Base-by-base conservation (phyloP, 1,140 invertebrate species). In the Listronotus bonariensis region DNA sequence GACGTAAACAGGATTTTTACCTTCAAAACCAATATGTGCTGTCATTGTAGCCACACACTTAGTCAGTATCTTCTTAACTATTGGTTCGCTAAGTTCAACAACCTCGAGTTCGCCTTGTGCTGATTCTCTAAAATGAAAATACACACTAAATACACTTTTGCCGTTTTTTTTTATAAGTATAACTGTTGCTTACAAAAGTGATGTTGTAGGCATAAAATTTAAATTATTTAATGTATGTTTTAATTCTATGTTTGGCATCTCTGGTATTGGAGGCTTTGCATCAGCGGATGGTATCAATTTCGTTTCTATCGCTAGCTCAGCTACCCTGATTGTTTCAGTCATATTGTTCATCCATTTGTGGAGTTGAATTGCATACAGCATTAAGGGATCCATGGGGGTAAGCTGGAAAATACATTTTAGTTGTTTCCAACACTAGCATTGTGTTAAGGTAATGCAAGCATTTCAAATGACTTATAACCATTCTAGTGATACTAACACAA, bases 301-400 rank as follows among this genome's bases (percentile, higher is more conserved):
- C n/a, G 41, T 70, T 52, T 73, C 70, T 31, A 67, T 72, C 12
- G 67, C 67, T 38, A 71, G 40, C 61, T 77, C 73, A 15, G 65
- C 71, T n/a, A 72, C 45, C 51, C 67, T 38, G n/a, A 76, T 76
- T 46, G 69, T 65, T 60, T 77, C 73, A 3, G 61, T 69, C 67
- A 78, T 74, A 49, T 75, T 61, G 49, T 71, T 74, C 52, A 71
- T 68, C 61, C 75, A 70, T 70, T 77, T 76, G 56, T 78, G 76
- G 26, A 78, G 59, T 3, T 71, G 41, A 31, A 78, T 78, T n/a
- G 74, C 68, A 58, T 76, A 70, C 11, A 75, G 20, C 38, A 77
- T 68, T 20, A 76, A 43, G 0, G 76, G 75, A 56, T 78, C 75
- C 67, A 73, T 71, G 11, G 70, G 36, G 69, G 68, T 43, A 76